Conservation (phyloP, 2,888 invertebrate species). For the Watsonalla cultraria region DNA sequence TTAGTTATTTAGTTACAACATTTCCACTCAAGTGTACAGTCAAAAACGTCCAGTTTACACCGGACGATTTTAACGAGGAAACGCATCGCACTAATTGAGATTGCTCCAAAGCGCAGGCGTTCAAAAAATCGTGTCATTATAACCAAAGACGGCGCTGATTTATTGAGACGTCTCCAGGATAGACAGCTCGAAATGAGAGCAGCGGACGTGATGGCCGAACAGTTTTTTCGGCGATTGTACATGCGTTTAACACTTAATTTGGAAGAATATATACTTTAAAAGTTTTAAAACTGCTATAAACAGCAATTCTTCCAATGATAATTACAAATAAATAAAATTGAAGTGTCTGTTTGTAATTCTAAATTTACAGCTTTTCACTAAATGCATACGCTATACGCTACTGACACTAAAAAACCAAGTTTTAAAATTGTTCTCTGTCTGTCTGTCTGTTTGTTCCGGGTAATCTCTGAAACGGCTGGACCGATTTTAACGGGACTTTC, state of each 20-base stretch:
- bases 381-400: too few species aligned
- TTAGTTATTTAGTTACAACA: conserved; percentile 5
- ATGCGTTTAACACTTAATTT: conserved; percentile 3
- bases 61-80: conserved; percentile 71
- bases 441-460: too few species aligned
- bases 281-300: too few species aligned
- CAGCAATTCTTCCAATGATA: too few species aligned
- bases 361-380: too few species aligned
- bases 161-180: conserved; percentile 64
- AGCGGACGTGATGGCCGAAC: conserved; percentile 23
- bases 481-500: too few species aligned
- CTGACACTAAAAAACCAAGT: too few species aligned
- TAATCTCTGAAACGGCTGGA: too few species aligned
- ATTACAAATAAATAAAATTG: too few species aligned
- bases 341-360: too few species aligned
- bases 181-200: conserved; percentile 64
- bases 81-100: conserved; percentile 74
- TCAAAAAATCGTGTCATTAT: conserved; percentile 71
- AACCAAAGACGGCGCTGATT: conserved; percentile 68
- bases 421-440: too few species aligned
- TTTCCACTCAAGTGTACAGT: conserved; percentile 38
- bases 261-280: background rate
- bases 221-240: conserved; percentile 38
- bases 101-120: conserved; percentile 59
- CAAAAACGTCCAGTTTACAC: conserved; percentile 49